Evolutionary conservation across 2,113 vertebrate species (phyloP).

Genomic region (Orycteropus afer): DNA sequence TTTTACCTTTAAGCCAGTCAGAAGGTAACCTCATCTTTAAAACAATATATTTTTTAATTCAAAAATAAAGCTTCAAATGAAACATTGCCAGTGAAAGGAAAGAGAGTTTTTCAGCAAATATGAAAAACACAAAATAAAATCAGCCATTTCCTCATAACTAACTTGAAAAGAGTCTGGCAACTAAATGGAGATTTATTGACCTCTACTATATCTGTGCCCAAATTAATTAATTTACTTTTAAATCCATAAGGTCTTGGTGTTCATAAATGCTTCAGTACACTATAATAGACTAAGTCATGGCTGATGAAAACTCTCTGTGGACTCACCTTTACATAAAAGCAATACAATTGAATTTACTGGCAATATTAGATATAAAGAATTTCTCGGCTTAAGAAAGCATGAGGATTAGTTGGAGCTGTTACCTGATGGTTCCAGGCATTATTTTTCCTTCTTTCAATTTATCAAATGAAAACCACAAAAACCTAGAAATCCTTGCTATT

Average conservation of each 20-base stretch:
- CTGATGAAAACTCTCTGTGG: constrained; percentile 54
- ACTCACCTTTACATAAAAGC: constrained; percentile 65
- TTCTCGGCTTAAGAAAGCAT: constrained; percentile 67
- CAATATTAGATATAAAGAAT: constrained; percentile 60
- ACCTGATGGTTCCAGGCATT: neutral
- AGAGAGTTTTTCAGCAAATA: neutral
- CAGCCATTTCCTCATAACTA: neutral
- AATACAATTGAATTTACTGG: constrained; percentile 58
- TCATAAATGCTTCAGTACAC: constrained; percentile 65
- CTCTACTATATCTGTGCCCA: constrained; percentile 48
- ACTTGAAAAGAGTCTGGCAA: neutral
- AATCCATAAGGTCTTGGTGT: constrained; percentile 40
- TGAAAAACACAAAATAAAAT: constrained; percentile 14
- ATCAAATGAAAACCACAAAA: neutral
- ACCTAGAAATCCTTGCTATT: neutral
- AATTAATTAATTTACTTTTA: constrained; percentile 71
- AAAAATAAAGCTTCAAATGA: constrained; percentile 53
- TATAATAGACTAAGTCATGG: constrained; percentile 71
- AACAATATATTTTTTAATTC: neutral
- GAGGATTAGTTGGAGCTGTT: constrained; percentile 40
- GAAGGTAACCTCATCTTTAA: constrained; percentile 37
- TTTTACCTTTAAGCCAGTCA: constrained; percentile 16
- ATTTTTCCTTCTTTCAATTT: constrained; percentile 31
- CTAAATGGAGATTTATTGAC: constrained; percentile 61
- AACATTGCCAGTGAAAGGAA: neutral